Evolutionary conservation across 2,113 vertebrate genomes (phyloP).

Genomic region (Psilopogon haemacephalus): DNA sequence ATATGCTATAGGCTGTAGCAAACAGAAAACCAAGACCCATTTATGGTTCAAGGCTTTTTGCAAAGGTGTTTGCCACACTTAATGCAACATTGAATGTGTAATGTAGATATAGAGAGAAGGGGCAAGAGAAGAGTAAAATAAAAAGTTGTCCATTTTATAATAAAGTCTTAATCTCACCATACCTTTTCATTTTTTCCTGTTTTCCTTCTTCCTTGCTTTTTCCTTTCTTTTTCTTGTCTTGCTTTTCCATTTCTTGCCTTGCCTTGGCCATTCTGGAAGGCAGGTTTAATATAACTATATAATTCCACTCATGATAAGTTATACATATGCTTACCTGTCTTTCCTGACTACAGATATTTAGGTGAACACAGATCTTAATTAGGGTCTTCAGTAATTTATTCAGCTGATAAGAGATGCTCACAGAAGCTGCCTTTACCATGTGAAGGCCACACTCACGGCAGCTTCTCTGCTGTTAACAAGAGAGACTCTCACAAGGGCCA

Average conservation of each 20-base stretch:
- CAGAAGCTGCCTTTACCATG: not conserved
- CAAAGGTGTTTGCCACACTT: not conserved
- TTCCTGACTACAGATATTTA: not conserved
- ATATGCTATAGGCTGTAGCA: not conserved
- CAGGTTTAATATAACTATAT: not conserved
- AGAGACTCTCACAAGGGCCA: not conserved
- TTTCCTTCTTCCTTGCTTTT: not conserved
- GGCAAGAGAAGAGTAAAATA: not conserved
- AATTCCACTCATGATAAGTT: not conserved
- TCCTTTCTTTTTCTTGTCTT: not conserved
- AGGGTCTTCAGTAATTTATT: not conserved
- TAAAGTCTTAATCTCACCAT: not conserved
- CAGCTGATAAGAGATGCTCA: not conserved
- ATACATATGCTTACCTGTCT: not conserved
- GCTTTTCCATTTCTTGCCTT: not conserved
- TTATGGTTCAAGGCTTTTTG: constrained; percentile 5
- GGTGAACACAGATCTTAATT: not conserved
- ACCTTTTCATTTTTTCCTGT: not conserved
- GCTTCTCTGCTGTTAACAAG: not conserved
- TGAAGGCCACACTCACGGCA: not conserved
- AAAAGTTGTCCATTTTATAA: not conserved
- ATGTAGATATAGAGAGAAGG: not conserved
- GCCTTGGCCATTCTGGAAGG: not conserved
- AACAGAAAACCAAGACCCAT: not conserved
- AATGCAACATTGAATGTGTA: not conserved